Evolutionary conservation across 2,113 vertebrate species (phyloP).

Genomic region (Paramormyrops kingsleyae): DNA sequence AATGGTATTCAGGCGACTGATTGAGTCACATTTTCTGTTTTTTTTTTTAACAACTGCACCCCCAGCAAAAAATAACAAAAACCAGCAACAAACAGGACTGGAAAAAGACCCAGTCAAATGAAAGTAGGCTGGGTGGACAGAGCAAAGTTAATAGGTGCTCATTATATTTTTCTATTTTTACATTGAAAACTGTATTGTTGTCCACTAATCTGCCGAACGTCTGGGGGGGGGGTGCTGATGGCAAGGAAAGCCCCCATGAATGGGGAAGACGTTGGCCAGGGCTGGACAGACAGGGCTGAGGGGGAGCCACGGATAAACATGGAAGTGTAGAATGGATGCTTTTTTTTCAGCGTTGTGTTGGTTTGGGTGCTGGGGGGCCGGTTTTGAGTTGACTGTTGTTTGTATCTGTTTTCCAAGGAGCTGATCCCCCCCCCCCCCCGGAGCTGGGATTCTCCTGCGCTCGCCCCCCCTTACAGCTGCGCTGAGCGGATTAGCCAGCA

Average conservation of each 20-base stretch:
- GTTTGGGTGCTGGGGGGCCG: slow-evolving; percentile 36
- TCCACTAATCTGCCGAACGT: slow-evolving; percentile 96
- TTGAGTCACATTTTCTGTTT: neutral
- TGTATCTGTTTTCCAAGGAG: slow-evolving; percentile 93
- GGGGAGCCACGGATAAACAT: slow-evolving; percentile 84
- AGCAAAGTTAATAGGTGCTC: slow-evolving; percentile 80
- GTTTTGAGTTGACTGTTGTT: slow-evolving; percentile 95
- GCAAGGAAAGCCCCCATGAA: slow-evolving; percentile 76
- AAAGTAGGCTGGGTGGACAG: slow-evolving; percentile 31
- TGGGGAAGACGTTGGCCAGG: slow-evolving; percentile 75
- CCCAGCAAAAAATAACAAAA: neutral
- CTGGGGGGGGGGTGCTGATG: slow-evolving; percentile 61
- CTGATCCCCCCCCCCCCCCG: slow-evolving; percentile 78
- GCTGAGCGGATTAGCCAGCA: slow-evolving; percentile 96
- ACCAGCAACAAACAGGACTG: neutral
- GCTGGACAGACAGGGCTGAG: slow-evolving; percentile 61
- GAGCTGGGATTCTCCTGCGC: slow-evolving; percentile 63
- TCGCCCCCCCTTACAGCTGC: slow-evolving; percentile 92
- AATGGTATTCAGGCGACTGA: neutral
- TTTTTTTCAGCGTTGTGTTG: slow-evolving; percentile 65
- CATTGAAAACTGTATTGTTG: slow-evolving; percentile 69
- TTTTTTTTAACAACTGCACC: neutral
- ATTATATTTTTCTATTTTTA: slow-evolving; percentile 51
- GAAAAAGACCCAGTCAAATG: neutral
- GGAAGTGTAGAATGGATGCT: slow-evolving; percentile 98